These are phyloP conservation scores for Enteromius trimaculatus DNA, from an alignment of 2,797 vertebrate species.

Conservation along the genomic window DNA sequence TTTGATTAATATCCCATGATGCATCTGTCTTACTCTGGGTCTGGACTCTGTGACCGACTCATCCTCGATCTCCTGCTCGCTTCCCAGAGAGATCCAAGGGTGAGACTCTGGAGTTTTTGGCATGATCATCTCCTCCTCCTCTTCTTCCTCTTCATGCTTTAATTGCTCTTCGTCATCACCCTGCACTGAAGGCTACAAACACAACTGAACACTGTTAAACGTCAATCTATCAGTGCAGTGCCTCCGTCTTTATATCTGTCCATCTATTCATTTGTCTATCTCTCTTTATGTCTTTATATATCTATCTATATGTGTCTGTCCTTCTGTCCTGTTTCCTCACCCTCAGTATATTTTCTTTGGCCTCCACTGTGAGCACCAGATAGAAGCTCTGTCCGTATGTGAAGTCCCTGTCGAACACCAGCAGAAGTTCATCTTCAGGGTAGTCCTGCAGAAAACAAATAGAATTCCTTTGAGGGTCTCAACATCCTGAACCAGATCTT, in stretches of 20 bases:
- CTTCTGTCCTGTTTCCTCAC: conserved; percentile 68
- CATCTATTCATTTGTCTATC: background rate
- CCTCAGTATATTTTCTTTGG: conserved; percentile 81
- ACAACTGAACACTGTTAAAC: background rate
- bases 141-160: conserved; percentile 50
- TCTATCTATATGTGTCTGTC: background rate
- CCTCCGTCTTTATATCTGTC: background rate
- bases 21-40: conserved; percentile 73
- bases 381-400: conserved; percentile 88
- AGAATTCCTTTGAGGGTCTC: background rate
- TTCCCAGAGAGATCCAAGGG: conserved; percentile 88
- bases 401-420: conserved; percentile 87
- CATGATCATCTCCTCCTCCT: conserved; percentile 53
- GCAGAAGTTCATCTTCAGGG: conserved; percentile 87
- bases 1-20: background rate
- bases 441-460: conserved; percentile 79
- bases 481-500: background rate
- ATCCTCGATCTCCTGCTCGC: conserved; percentile 88
- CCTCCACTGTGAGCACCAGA: conserved; percentile 85
- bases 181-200: conserved; percentile 36
- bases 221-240: background rate
- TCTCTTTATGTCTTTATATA: background rate
- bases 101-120: conserved; percentile 71
- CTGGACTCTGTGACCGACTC: conserved; percentile 78
- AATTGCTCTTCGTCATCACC: conserved; percentile 65